These are phyloP conservation scores for Stylophora pistillata DNA, from an alignment of 64 coral and sea anemone genomes.

Conservation along the genomic window DNA sequence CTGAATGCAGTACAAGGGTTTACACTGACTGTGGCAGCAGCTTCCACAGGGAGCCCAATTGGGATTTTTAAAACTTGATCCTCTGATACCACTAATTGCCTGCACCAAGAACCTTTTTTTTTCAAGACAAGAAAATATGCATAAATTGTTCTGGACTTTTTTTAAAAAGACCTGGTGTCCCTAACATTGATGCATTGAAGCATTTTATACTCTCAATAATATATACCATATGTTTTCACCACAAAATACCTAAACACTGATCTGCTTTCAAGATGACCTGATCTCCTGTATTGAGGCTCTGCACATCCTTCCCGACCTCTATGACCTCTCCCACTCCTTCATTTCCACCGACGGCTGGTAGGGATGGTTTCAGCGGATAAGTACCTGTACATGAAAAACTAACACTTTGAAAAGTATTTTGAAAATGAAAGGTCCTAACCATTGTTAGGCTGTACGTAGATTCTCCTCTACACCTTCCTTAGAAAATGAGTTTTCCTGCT, in stretches of 20 bases:
- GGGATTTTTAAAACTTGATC: constrained; percentile 78
- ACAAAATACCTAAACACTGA: constrained; percentile 58
- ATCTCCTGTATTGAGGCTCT: constrained; percentile 70
- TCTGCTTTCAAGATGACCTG: constrained; percentile 66
- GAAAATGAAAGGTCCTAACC: too few species aligned
- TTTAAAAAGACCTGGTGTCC: too few species aligned
- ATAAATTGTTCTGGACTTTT: too few species aligned
- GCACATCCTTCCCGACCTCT: constrained; percentile 74
- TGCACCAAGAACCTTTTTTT: constrained; percentile 80
- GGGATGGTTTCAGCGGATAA: constrained; percentile 79
- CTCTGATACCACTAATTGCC: constrained; percentile 67
- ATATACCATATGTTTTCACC: too few species aligned
- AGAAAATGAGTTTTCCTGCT: background rate
- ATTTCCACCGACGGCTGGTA: constrained; percentile 94
- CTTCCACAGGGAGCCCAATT: constrained; percentile 59
- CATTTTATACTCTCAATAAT: too few species aligned
- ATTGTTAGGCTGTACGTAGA: too few species aligned
- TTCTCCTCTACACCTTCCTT: background rate
- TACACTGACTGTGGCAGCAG: constrained; percentile 81
- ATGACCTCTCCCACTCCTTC: constrained; percentile 81
- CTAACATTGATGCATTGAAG: too few species aligned
- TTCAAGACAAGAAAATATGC: background rate
- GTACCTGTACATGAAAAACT: constrained; percentile 53
- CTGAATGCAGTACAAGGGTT: constrained; percentile 98
- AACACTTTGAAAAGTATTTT: background rate